phyloP scores from a whole-genome alignment of 1,140 invertebrate species.

The Drosophila tsacasi region DNA sequence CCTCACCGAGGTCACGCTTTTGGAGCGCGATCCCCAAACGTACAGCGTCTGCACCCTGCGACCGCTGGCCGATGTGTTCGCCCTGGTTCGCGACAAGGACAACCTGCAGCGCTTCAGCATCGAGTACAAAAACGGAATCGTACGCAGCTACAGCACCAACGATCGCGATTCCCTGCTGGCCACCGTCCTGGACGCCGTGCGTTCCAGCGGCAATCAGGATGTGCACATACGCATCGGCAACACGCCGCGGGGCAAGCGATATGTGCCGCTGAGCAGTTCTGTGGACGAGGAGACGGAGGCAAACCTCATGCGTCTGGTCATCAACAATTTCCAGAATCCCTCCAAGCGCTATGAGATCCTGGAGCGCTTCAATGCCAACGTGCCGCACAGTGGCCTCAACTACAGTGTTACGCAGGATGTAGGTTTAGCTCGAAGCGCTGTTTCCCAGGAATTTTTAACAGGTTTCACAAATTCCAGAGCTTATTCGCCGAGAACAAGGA shows the following conservation, averaged over 20 bases:
- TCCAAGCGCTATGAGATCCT: slow-evolving; percentile 90
- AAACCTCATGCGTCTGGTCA: slow-evolving; percentile 86
- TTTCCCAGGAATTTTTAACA: background rate
- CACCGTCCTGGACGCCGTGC: slow-evolving; percentile 97
- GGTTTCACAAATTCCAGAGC: slow-evolving; percentile 87
- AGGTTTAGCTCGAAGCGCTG: slow-evolving; percentile 83
- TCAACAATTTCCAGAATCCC: slow-evolving; percentile 83
- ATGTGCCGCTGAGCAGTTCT: slow-evolving; percentile 94
- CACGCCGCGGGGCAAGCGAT: slow-evolving; percentile 93
- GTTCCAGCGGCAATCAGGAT: slow-evolving; percentile 98
- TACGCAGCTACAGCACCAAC: slow-evolving; percentile 93
- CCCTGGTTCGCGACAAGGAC: slow-evolving; percentile 94
- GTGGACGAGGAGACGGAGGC: slow-evolving; percentile 98
- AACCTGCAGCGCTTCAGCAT: slow-evolving; percentile 98
- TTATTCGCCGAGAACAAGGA: slow-evolving; percentile 99
- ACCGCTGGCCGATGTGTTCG: slow-evolving; percentile 95
- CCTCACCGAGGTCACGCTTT: slow-evolving; percentile 96
- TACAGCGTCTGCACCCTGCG: slow-evolving; percentile 95
- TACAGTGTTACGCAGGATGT: slow-evolving; percentile 98
- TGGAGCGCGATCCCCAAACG: slow-evolving; percentile 98
- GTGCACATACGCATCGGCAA: slow-evolving; percentile 96
- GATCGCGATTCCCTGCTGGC: slow-evolving; percentile 97
- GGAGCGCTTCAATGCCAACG: slow-evolving; percentile 97
- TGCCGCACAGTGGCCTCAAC: slow-evolving; percentile 98
- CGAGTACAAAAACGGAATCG: slow-evolving; percentile 97